Conservation (phyloP, 1,140 invertebrate genomes). For the Plectrocnemia conspersa region DNA sequence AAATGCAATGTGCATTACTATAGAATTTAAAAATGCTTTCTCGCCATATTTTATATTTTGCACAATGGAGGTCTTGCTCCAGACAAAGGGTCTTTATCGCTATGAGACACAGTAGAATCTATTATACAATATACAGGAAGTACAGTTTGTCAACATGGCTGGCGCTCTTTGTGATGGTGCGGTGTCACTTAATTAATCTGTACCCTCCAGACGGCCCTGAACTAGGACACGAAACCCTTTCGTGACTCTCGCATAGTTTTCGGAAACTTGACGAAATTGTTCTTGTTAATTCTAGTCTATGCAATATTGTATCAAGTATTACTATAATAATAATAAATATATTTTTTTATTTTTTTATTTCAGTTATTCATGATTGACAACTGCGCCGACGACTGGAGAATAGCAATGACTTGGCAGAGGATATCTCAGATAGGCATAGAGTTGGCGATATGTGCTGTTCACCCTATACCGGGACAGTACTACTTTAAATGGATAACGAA, state of each 20-base stretch:
- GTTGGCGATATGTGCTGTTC: constrained; percentile 91
- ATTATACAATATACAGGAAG: background rate
- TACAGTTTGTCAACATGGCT: constrained; percentile 6
- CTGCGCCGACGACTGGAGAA: constrained; percentile 99
- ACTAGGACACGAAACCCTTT: constrained; percentile 4
- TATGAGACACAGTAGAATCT: background rate
- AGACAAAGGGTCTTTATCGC: constrained; percentile 1
- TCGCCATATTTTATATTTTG: background rate
- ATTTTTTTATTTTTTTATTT: constrained; percentile 39
- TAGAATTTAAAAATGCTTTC: too few relatives aligned
- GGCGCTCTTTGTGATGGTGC: constrained; percentile 11
- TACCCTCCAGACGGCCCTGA: background rate
- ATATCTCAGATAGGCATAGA: constrained; percentile 91
- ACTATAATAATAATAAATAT: too few relatives aligned
- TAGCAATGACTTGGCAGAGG: constrained; percentile 97
- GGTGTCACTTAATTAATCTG: constrained; percentile 27
- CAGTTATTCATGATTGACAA: constrained; percentile 99
- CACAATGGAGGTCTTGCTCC: background rate
- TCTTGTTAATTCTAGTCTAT: too few relatives aligned
- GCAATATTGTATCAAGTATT: too few relatives aligned
- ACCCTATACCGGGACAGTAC: constrained; percentile 95
- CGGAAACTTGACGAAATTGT: background rate
- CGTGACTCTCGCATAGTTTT: constrained; percentile 16
- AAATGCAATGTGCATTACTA: too few relatives aligned
- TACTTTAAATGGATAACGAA: constrained; percentile 95